These are phyloP conservation scores for Ptychadena robeensis DNA, from an alignment of 2,797 vertebrate genomes.

Conservation along the genomic window DNA sequence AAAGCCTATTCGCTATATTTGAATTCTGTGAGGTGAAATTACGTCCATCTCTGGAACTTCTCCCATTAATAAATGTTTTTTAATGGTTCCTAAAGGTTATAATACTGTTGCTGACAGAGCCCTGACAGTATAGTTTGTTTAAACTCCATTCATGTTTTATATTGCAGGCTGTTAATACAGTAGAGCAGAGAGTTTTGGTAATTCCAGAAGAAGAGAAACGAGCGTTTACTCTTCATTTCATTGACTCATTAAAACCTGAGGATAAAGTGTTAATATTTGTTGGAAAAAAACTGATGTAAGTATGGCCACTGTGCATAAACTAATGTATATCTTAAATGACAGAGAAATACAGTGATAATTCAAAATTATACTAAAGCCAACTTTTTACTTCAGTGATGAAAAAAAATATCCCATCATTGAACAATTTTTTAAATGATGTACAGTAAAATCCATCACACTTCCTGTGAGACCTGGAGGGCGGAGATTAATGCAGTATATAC, in stretches of 20 bases:
- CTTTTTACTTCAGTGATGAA: not conserved
- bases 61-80: too few species aligned
- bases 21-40: too few species aligned
- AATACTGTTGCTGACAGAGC: not conserved
- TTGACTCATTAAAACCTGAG: slow-evolving; percentile 83
- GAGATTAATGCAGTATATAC: not conserved
- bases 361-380: too few species aligned
- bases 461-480: not conserved
- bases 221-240: slow-evolving; percentile 81
- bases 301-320: slow-evolving; percentile 38
- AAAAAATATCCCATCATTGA: too few species aligned
- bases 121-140: too few species aligned
- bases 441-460: too few species aligned
- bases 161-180: slow-evolving; percentile 87
- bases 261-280: slow-evolving; percentile 96
- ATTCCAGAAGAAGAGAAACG: slow-evolving; percentile 90
- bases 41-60: too few species aligned
- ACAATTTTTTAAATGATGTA: too few species aligned
- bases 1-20: too few species aligned
- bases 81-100: not conserved
- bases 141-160: not conserved
- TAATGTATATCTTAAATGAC: not conserved
- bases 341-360: not conserved
- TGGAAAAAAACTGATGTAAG: slow-evolving; percentile 89
- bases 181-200: slow-evolving; percentile 86